Conservation (phyloP, 2,113 vertebrate species). For the Galemys pyrenaicus region DNA sequence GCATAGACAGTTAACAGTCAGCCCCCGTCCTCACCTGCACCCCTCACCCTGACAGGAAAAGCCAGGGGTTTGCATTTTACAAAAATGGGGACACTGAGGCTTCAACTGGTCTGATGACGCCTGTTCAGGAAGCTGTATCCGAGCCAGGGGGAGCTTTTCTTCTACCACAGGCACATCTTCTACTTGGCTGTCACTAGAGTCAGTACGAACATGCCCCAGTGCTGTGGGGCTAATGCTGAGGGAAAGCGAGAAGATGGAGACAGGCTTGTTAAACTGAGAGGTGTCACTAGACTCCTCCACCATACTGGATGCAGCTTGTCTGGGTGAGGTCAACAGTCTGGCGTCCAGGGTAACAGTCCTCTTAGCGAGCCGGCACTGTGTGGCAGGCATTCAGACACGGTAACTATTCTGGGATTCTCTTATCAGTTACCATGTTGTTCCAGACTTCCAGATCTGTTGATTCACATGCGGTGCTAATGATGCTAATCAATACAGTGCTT, state of each 20-base stretch:
- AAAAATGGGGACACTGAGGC: neutral
- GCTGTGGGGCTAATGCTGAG: neutral
- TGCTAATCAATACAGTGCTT: neutral
- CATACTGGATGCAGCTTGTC: neutral
- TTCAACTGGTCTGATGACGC: neutral
- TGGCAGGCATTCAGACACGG: neutral
- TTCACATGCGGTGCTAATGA: no score
- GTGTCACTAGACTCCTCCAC: neutral
- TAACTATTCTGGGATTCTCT: neutral
- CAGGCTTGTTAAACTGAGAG: rapidly evolving
- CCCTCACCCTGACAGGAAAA: neutral
- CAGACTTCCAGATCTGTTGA: neutral
- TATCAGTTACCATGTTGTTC: neutral
- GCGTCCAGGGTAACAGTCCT: neutral
- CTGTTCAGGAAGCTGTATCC: neutral
- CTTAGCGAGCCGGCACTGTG: neutral
- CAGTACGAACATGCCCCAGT: rapidly evolving
- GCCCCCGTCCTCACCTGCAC: no score
- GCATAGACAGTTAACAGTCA: neutral
- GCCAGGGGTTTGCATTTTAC: neutral
- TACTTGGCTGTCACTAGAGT: neutral
- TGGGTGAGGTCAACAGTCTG: neutral
- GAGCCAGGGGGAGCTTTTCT: neutral
- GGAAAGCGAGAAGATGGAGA: neutral
- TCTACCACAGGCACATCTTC: no score